phyloP scores from a whole-genome alignment of 2,888 invertebrate genomes.

The Nomada goodeniana region DNA sequence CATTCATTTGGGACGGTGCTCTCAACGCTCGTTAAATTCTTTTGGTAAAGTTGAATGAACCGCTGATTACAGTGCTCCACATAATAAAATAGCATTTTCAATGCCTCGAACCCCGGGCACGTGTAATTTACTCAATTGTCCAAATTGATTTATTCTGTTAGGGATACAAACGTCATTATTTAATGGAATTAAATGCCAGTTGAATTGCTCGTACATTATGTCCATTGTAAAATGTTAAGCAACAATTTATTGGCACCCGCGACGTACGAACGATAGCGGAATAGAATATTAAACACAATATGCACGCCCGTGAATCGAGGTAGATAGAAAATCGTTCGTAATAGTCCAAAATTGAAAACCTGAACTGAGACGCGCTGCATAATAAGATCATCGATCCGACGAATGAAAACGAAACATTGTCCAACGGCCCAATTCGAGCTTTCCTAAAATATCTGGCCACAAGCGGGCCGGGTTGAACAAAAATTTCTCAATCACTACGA shows the following conservation, averaged over 20 bases:
- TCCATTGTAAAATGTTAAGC: not conserved
- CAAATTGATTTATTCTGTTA: slow-evolving; percentile 15
- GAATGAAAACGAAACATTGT: not conserved
- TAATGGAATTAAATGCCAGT: not conserved
- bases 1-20: slow-evolving; percentile 4
- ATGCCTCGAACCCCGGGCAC: not conserved
- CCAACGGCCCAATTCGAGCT: not conserved
- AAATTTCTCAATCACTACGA: not conserved
- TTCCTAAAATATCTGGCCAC: too few species aligned
- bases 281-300: not conserved
- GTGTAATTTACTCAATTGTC: not conserved
- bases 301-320: too few species aligned
- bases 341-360: too few species aligned
- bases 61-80: not conserved
- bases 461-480: too few species aligned
- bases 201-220: slow-evolving; percentile 5
- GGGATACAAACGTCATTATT: not conserved
- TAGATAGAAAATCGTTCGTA: too few species aligned
- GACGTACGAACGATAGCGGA: too few species aligned
- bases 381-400: not conserved
- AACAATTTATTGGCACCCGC: not conserved
- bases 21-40: not conserved
- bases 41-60: slow-evolving; percentile 17
- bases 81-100: slow-evolving; percentile 14
- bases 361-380: too few species aligned